These are phyloP conservation scores for Priocnemis perturbator DNA, from an alignment of 2,888 invertebrate species.

Conservation along the genomic window DNA sequence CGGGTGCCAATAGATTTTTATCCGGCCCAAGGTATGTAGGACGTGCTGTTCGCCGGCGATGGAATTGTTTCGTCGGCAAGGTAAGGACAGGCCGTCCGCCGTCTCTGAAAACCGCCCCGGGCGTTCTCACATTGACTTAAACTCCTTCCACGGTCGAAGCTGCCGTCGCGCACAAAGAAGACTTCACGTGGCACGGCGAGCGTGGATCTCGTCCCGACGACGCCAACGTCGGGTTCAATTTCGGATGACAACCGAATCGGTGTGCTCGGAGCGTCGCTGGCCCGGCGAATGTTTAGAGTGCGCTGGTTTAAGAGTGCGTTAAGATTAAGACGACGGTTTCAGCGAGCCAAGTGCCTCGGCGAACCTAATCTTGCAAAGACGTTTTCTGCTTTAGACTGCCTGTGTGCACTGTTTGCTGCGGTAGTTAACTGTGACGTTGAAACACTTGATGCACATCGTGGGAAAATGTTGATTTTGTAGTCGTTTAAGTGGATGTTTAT, in stretches of 20 bases:
- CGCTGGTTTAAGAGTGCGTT: no score
- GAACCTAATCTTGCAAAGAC: no score
- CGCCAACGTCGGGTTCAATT: background rate
- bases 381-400: no score
- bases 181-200: no score
- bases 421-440: no score
- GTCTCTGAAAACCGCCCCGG: conserved; percentile 26
- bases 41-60: conserved; percentile 35
- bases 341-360: no score
- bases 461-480: no score
- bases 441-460: no score
- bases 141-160: background rate
- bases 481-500: no score
- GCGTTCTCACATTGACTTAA: conserved; percentile 13
- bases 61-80: conserved; percentile 43
- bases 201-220: background rate
- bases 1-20: conserved; percentile 54
- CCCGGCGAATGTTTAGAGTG: no score
- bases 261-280: background rate
- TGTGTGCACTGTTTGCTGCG: no score
- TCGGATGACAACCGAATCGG: background rate
- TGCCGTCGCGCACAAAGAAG: background rate
- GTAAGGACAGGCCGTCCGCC: conserved; percentile 26
- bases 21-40: conserved; percentile 30
- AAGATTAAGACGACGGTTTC: no score